These are phyloP conservation scores for Channa striata DNA, from an alignment of 2,797 vertebrate genomes.

Conservation along the genomic window DNA sequence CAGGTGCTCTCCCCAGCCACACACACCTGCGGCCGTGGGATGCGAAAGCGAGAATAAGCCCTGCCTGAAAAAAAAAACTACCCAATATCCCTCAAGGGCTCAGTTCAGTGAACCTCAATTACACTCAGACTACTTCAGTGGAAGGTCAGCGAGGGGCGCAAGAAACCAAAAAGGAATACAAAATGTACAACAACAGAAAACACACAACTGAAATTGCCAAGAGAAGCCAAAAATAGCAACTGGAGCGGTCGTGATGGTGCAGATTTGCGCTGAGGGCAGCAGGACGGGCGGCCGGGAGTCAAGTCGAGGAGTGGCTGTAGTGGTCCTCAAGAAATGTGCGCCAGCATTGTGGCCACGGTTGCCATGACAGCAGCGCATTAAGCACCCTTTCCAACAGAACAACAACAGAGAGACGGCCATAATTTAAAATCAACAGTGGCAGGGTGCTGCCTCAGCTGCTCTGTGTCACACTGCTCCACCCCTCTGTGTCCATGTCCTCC, in stretches of 20 bases:
- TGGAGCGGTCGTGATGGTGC: conserved; percentile 64
- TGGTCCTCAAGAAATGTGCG: conserved; percentile 73
- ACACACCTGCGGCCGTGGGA: conserved; percentile 54
- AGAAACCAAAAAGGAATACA: conserved; percentile 40
- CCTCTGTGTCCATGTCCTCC: conserved; percentile 39
- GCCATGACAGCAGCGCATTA: conserved; percentile 74
- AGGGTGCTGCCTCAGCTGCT: conserved; percentile 52
- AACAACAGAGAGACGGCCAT: conserved; percentile 63
- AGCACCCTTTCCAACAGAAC: conserved; percentile 69
- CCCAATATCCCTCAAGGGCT: conserved; percentile 30
- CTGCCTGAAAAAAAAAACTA: conserved; percentile 24
- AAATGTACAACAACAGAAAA: conserved; percentile 73
- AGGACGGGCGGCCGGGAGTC: conserved; percentile 48
- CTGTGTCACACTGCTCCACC: conserved; percentile 40
- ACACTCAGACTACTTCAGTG: conserved; percentile 64
- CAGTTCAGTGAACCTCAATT: conserved; percentile 57
- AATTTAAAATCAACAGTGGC: conserved; percentile 68
- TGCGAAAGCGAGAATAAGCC: conserved; percentile 37
- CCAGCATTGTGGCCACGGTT: conserved; percentile 66
- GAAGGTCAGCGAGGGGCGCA: conserved; percentile 23
- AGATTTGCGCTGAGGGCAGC: conserved; percentile 60
- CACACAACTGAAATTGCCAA: conserved; percentile 73
- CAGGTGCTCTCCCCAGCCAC: conserved; percentile 55
- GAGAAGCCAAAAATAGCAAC: conserved; percentile 75
- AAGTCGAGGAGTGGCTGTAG: conserved; percentile 66